Percentiles rank a stretch among this genome's conserved stretches.
Conservation (phyloP, 2,797 vertebrate genomes). For the Phalanger gymnotis region DNA sequence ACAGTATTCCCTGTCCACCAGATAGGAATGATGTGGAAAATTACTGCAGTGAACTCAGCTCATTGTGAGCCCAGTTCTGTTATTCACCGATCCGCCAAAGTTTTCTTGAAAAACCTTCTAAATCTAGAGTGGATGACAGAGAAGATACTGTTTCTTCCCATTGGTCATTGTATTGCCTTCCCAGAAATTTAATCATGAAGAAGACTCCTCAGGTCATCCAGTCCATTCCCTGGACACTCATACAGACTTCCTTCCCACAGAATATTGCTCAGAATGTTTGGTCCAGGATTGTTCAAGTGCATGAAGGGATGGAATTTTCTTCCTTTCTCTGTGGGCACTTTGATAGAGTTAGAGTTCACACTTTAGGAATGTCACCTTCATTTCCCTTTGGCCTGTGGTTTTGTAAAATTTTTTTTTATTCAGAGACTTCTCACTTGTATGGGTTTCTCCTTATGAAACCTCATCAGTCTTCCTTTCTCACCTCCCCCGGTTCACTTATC, state of each 20-base stretch:
- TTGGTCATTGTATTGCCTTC: constrained; percentile 40
- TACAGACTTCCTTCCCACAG: constrained; percentile 57
- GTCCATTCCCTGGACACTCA: neutral
- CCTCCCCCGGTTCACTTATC: neutral
- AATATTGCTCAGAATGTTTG: neutral
- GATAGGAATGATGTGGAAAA: constrained; percentile 53
- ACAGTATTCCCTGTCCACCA: neutral
- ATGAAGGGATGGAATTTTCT: constrained; percentile 19
- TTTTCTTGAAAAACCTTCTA: neutral
- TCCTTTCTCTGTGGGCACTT: constrained; percentile 51
- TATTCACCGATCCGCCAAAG: neutral
- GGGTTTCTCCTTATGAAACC: neutral
- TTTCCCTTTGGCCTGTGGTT: constrained; percentile 14
- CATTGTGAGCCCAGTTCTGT: neutral
- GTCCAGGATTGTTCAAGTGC: neutral
- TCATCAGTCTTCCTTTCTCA: neutral
- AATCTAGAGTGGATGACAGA: neutral
- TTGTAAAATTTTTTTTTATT: neutral
- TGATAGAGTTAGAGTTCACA: constrained; percentile 35
- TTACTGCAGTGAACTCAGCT: neutral
- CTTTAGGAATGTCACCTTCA: neutral
- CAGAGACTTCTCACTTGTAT: neutral
- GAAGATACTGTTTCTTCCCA: constrained; percentile 21
- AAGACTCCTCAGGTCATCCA: neutral
- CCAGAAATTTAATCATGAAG: constrained; percentile 11